phyloP scores from a whole-genome alignment of 1,140 invertebrate species.

The Phortica variegata region DNA sequence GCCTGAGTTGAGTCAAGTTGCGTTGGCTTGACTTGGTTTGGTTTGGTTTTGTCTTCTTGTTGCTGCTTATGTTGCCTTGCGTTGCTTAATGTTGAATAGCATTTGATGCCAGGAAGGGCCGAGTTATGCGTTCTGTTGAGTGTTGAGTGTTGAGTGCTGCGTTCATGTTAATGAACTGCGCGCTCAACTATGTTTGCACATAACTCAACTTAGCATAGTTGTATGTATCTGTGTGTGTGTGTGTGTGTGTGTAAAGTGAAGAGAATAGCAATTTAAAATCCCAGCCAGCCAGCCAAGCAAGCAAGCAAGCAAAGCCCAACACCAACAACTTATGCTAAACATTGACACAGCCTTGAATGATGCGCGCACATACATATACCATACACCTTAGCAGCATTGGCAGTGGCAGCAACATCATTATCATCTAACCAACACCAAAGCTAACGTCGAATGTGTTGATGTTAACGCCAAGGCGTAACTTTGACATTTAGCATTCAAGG shows the following conservation, averaged over 20 bases:
- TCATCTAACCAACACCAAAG: no score
- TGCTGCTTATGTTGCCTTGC: not conserved
- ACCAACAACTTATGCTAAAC: constrained; percentile 11
- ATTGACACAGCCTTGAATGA: not conserved
- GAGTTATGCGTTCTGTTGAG: not conserved
- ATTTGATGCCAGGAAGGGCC: not conserved
- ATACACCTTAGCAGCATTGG: no score
- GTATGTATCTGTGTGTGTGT: no score
- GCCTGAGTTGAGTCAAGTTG: not conserved
- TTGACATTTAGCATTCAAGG: constrained; percentile 55
- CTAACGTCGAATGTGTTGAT: constrained; percentile 49
- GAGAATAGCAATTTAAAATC: constrained; percentile 38
- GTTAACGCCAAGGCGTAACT: constrained; percentile 54
- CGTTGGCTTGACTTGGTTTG: not conserved
- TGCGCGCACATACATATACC: constrained; percentile 29
- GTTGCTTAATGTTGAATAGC: not conserved
- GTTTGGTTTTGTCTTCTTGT: constrained; percentile 27
- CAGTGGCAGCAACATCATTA: no score
- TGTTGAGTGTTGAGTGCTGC: constrained; percentile 31
- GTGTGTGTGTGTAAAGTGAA: no score
- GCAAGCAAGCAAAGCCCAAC: constrained; percentile 12
- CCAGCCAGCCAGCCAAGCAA: constrained; percentile 17
- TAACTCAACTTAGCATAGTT: no score
- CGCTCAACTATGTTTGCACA: constrained; percentile 54
- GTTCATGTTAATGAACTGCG: constrained; percentile 55